Evolutionary conservation across 2,888 invertebrate genomes (phyloP), one percentile per base, ranked within the genome.

Genomic region (Xiphydria camelus): DNA sequence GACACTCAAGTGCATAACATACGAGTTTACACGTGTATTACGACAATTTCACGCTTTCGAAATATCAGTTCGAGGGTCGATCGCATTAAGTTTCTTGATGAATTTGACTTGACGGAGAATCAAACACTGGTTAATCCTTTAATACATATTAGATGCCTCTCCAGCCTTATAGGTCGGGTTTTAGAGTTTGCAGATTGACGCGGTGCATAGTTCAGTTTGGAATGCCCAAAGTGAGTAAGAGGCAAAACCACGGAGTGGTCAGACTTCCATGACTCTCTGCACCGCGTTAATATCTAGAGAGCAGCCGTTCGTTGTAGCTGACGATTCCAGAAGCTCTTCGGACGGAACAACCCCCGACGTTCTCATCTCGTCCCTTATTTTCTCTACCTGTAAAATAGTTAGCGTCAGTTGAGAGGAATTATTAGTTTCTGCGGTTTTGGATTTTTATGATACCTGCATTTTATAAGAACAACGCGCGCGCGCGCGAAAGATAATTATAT

Each of bases 351-450:
- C 78, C 3, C 84, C 84, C 38, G 80, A 82, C 25, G 81, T 81
- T 41, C 81, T 79, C 81, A 84, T 79, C 47, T 83, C 82, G 58
- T 85, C 84, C 21, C 84, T 80, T 29, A 84, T 79, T 17, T 80
- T 81, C 69, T 77, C 77, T 20, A 76, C 77, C 66, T 74, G 57
- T 10, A 62, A 59, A 38, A 53, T 70, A 68, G 35, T n/a, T n/a
- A n/a, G n/a, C n/a, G 64, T 61, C 72, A 77, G 70, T 1, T 2
- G 9, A 36, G n/a, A 20, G 15, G 18, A 39, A 32, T n/a, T 17
- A 3, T 9, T 3, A 12, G n/a, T n/a, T n/a, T n/a, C n/a, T n/a
- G n/a, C n/a, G n/a, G n/a, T n/a, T n/a, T n/a, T n/a, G n/a, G n/a
- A n/a, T n/a, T n/a, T n/a, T n/a, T n/a, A n/a, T n/a, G n/a, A n/a